Conservation (phyloP, 1,140 invertebrate genomes). For the Nilaparvata lugens region DNA sequence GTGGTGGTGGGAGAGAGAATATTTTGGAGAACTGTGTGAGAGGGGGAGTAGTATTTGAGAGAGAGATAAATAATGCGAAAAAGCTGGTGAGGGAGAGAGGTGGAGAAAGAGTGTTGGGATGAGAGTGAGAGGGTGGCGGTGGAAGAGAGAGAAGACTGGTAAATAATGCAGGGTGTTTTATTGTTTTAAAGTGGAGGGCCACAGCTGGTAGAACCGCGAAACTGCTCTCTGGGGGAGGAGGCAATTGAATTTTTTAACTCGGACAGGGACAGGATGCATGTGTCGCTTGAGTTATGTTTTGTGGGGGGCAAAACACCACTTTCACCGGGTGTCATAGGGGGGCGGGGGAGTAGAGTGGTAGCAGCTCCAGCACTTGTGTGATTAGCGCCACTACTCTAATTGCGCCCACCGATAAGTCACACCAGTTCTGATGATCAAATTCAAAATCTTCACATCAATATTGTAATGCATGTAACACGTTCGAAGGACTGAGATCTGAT, state of each 20-base stretch:
- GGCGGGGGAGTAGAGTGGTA: background rate
- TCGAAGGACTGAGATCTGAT: too few relatives aligned
- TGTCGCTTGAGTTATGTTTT: slow-evolving; percentile 1
- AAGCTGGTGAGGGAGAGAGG: too few relatives aligned
- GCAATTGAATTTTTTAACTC: slow-evolving; percentile 3
- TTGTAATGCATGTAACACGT: too few relatives aligned
- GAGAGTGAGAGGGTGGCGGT: background rate
- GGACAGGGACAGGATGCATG: slow-evolving; percentile 1
- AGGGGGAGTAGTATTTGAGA: too few relatives aligned
- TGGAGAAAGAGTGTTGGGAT: too few relatives aligned
- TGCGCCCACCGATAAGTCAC: background rate
- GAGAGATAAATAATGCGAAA: too few relatives aligned
- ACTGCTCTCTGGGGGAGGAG: background rate
- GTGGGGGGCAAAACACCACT: background rate
- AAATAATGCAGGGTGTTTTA: slow-evolving; percentile 6
- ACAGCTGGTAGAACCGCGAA: background rate
- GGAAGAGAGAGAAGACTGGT: background rate
- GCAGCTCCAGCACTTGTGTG: background rate
- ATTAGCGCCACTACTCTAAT: background rate
- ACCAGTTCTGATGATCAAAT: too few relatives aligned
- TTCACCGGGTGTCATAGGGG: background rate
- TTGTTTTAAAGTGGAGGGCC: background rate
- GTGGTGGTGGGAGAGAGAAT: too few relatives aligned
- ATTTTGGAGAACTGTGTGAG: too few relatives aligned
- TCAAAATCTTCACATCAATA: too few relatives aligned